phyloP scores from a whole-genome alignment of 64 coral and sea anemone species.

The Stylophora pistillata region DNA sequence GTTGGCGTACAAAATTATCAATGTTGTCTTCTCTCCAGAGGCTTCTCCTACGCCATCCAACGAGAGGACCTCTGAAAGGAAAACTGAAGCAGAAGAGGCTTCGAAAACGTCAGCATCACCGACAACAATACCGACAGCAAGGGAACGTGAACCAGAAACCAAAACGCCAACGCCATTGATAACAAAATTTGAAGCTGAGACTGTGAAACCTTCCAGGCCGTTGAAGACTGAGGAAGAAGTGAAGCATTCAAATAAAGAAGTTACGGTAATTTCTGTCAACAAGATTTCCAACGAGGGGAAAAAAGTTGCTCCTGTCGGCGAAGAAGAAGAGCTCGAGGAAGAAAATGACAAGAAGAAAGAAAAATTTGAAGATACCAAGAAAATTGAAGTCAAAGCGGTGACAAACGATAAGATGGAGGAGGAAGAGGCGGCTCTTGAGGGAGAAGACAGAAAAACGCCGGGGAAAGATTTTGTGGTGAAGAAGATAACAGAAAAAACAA shows the following conservation, averaged over 20 bases:
- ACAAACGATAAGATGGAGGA: not conserved
- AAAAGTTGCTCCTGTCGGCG: not conserved
- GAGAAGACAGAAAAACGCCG: not conserved
- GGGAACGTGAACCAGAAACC: not conserved
- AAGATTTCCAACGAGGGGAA: not conserved
- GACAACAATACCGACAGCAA: slow-evolving; percentile 3
- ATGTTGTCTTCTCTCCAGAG: not conserved
- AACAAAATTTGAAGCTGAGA: no score
- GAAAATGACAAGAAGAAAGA: not conserved
- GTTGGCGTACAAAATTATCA: no score
- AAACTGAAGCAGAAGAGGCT: not conserved
- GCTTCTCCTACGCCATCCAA: not conserved
- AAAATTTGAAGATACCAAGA: not conserved
- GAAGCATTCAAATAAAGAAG: not conserved
- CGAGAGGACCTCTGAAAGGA: not conserved
- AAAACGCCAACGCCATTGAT: not conserved
- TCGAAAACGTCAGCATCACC: not conserved
- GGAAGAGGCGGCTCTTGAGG: not conserved
- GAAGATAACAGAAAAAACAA: not conserved
- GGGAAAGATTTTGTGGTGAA: not conserved
- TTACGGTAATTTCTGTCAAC: not conserved
- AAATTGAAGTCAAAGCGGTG: not conserved
- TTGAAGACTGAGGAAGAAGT: not conserved
- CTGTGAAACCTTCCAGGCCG: no score
- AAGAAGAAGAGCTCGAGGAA: not conserved